Evolutionary conservation across 2,113 vertebrate species (phyloP), one percentile per base, ranked within the genome.

Genomic region (Butorides virescens): DNA sequence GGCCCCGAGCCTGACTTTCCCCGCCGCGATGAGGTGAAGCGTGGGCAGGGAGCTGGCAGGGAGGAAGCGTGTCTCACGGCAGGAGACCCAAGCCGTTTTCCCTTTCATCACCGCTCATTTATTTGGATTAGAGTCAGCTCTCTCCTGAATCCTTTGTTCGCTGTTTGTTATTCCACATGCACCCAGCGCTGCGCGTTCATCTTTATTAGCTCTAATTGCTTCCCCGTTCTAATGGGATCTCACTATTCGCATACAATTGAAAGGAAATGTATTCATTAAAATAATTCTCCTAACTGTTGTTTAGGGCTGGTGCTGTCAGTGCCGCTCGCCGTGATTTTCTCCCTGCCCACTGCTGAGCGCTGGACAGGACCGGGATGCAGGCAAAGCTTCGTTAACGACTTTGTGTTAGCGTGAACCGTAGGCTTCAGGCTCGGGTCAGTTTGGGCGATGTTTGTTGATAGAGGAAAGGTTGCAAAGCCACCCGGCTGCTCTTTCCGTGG

Each of bases 181-280:
- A 95, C 95, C 29, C 80, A 76, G 96, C 30, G 47, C 97, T 80
- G 96, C 39, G 77, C 96, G 97, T 98, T 98, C 98, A 98, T 98
- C 98, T 98, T 98, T 98, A 98, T 98, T 98, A 98, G 97, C 98
- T 98, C 98, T 98, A 98, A 98, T 98, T 98, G 98, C 98, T 98
- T 98, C 97, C 98, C 98, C 80, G 61, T 98, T 98, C 98, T 98
- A 98, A 98, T 98, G 98, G 98, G 98, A 98, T 98, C 98, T 98
- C 80, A 32, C 98, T 98, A 97, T 97, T 98, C 97, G 86, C 97
- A 87, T 97, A 98, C 98, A 98, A 98, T 98, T 97, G 97, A 98
- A 98, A 98, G 98, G 98, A 98, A 98, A 98, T 97, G 97, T 98
- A 98, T 98, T 98, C 98, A 98, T 98, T 98, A 98, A 98, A 98